Evolutionary conservation across 2,113 vertebrate genomes (phyloP), one percentile per base, ranked within the genome.

Genomic region (Saccopteryx bilineata): DNA sequence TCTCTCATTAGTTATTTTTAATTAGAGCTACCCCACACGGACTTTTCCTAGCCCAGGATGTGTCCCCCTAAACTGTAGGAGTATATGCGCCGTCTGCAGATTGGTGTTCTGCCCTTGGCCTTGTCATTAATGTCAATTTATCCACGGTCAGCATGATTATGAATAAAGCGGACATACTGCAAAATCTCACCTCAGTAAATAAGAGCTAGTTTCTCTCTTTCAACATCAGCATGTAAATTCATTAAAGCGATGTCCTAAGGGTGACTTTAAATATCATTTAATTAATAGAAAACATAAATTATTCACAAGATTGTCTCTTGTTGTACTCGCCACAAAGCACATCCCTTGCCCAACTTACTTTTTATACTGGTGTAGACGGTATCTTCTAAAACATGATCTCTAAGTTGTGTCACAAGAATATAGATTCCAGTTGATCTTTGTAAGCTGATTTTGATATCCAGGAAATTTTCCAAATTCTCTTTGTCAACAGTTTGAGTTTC

Each of bases 1-100:
- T 33, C 60, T 81, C 63, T 72, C 46, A 78, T 63, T 72, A 69
- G 26, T 56, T 84, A 85, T 74, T 86, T 92, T 92, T 74, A 66
- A 33, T 90, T 85, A 80, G 11, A 78, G 46, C 52, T 7, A 33
- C 31, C 31, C 69, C 39, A n/a, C 23, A 78, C 33, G 69, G 48
- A 76, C 82, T 93, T 95, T 90, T 93, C 33, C 5, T n/a, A 46
- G n/a, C 7, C 2, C 65, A 21, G 75, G 60, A 87, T 48, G 63
- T 65, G 48, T 18, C 63, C 13, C 13, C 60, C 26, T 87, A 52
- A 65, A 58, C 56, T 23, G 5, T 21, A 83, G 21, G 60, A 78
- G 7, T n/a, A 24, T 14, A 13, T 21, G 9, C 56, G 10, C 10
- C 39, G 39, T 9, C n/a, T 65, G 9, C 21, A 83, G 28, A 60